Percentiles rank a stretch among this genome's conserved stretches.
Evolutionary conservation across 2,888 invertebrate species (phyloP).

Genomic region (Heliconius ethilla): DNA sequence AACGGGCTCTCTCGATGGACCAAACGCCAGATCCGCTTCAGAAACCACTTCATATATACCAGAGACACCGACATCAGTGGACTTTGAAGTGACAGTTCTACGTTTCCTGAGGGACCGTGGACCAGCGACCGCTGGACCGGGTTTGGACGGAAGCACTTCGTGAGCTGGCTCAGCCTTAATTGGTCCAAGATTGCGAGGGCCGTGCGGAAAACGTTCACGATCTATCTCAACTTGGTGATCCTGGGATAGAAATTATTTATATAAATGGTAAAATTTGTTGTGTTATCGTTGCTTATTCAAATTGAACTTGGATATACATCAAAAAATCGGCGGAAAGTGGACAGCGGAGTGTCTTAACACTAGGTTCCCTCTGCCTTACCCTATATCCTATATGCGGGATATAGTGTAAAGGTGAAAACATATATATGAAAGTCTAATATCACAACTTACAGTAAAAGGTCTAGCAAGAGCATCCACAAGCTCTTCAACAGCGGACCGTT

Average conservation of each 20-base stretch:
- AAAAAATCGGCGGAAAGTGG: no score
- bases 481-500: conserved; percentile 72
- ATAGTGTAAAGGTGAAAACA: no score
- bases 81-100: conserved; percentile 86
- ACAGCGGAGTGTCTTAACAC: no score
- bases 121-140: conserved; percentile 80
- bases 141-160: conserved; percentile 76
- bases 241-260: conserved; percentile 51
- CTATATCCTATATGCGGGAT: no score
- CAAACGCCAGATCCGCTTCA: conserved; percentile 94
- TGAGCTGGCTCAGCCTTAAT: conserved; percentile 65
- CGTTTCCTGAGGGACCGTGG: conserved; percentile 83
- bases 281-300: not conserved
- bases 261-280: not conserved
- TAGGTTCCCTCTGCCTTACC: no score
- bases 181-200: conserved; percentile 85
- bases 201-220: conserved; percentile 89
- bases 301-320: no score
- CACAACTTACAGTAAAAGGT: conserved; percentile 70
- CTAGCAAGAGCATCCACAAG: conserved; percentile 74
- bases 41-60: conserved; percentile 95
- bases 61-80: conserved; percentile 94
- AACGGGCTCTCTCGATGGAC: conserved; percentile 91
- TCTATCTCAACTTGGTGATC: conserved; percentile 80
- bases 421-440: no score